phyloP scores from a whole-genome alignment of 2,797 vertebrate species.

The Poecile montanus region DNA sequence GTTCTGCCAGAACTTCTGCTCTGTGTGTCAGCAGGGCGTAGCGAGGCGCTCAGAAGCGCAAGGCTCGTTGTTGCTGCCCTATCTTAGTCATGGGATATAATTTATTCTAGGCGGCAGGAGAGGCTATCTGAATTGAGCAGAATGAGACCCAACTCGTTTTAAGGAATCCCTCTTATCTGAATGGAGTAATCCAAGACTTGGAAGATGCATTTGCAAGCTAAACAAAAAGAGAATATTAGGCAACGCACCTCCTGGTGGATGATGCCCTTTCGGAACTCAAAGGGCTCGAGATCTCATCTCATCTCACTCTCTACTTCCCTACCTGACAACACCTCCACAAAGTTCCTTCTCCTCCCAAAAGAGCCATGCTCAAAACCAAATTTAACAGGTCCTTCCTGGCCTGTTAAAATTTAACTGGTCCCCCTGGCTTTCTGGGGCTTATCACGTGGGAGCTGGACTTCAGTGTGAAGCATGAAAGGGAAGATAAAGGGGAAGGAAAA shows the following conservation, averaged over 20 bases:
- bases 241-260: neutral
- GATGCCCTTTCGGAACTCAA: neutral
- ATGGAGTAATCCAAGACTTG: neutral
- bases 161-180: conserved; percentile 25
- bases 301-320: neutral
- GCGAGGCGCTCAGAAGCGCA: neutral
- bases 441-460: neutral
- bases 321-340: neutral
- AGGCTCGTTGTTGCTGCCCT: neutral
- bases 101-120: neutral
- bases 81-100: conserved; percentile 13
- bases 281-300: neutral
- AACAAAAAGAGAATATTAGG: conserved; percentile 14
- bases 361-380: neutral
- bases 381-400: neutral
- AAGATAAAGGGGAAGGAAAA: neutral
- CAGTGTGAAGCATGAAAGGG: neutral
- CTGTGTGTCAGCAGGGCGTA: conserved; percentile 29
- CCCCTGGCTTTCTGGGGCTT: neutral
- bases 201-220: conserved; percentile 5
- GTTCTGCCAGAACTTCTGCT: neutral
- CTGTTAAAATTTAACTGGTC: too few relatives aligned
- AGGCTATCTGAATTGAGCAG: neutral
- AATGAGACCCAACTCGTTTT: conserved; percentile 34
- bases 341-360: neutral